Percentiles rank a stretch among this genome's conserved stretches.
phyloP scores from a whole-genome alignment of 2,888 invertebrate species.

The Amaurobius ferox region DNA sequence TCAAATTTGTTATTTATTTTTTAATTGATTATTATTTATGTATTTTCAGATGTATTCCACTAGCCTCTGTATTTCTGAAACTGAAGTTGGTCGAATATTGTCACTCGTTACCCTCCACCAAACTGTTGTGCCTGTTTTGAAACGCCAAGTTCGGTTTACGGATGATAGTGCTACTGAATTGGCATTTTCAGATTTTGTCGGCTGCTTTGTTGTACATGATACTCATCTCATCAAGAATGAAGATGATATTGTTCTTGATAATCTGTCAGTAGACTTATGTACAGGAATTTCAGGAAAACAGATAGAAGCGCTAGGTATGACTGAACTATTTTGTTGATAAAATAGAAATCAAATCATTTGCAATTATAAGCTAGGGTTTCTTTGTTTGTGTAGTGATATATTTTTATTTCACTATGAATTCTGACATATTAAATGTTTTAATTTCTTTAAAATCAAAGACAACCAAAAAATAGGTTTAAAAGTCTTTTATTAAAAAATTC shows the following conservation, averaged over 20 bases:
- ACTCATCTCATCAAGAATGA: conserved; percentile 64
- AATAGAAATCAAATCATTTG: too few relatives aligned
- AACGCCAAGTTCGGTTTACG: conserved; percentile 58
- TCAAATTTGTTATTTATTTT: too few relatives aligned
- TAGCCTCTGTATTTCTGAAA: conserved; percentile 77
- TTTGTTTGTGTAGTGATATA: too few relatives aligned
- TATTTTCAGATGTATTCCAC: conserved; percentile 74
- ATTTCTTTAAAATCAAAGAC: too few relatives aligned
- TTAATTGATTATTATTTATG: too few relatives aligned
- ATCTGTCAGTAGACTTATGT: conserved; percentile 64
- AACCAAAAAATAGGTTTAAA: too few relatives aligned
- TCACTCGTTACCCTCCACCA: conserved; percentile 76
- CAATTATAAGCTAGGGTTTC: too few relatives aligned
- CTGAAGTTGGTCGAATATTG: conserved; percentile 78
- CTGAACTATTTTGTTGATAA: too few relatives aligned
- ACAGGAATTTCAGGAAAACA: conserved; percentile 44
- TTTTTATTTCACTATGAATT: too few relatives aligned
- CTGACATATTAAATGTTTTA: too few relatives aligned
- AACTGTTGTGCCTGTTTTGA: conserved; percentile 50
- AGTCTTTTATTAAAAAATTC: too few relatives aligned
- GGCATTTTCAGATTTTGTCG: conserved; percentile 60
- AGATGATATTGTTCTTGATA: conserved; percentile 40
- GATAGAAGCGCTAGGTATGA: conserved; percentile 55
- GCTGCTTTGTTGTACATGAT: conserved; percentile 60
- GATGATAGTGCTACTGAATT: conserved; percentile 56